Evolutionary conservation across 2,888 invertebrate species (phyloP), one percentile per base, ranked within the genome.

Genomic region (Sphinx pinastri): DNA sequence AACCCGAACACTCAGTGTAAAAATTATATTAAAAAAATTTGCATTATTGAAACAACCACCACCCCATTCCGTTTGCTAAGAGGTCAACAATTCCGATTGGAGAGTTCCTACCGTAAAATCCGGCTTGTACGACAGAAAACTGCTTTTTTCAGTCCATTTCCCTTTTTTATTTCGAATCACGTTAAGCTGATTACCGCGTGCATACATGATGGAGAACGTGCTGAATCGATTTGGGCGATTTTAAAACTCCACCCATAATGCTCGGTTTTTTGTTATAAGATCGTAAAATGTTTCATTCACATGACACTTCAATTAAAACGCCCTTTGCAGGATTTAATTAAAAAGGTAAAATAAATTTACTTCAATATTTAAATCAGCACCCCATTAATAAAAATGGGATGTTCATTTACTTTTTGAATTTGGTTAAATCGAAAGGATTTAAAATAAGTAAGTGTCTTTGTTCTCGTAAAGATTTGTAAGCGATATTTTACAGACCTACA

Each of bases 151-250:
- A 86, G 80, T 88, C 88, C 89, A 90, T 90, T 90, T 88, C 86
- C 86, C 81, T 84, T 86, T 89, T 89, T 89, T 87, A 84, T 86
- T 87, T 81, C 74, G 77, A 81, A 74, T 80, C 77, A 80, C 84
- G 88, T 86, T 90, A 89, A 91, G 88, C 88, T 87, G 87, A 91
- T 90, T 89, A 90, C 81, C 76, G 81, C 76, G 63, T 81, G 81
- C 85, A 85, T 83, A 84, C 77, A 76, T 82, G 79, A 84, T 86
- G 85, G 81, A 85, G 80, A 84, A 82, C 82, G 79, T 79, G 81
- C 79, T 76, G 69, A 75, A 73, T 75, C 71, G 76, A 73, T 81
- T 80, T 80, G 58, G 67, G 51, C 63, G 63, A 63, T 63, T 63
- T 71, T 73, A 73, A 73, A 72, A 69, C 38, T 67, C 67, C 57